phyloP scores from a whole-genome alignment of 1,140 invertebrate species.

The Sitophilus oryzae region DNA sequence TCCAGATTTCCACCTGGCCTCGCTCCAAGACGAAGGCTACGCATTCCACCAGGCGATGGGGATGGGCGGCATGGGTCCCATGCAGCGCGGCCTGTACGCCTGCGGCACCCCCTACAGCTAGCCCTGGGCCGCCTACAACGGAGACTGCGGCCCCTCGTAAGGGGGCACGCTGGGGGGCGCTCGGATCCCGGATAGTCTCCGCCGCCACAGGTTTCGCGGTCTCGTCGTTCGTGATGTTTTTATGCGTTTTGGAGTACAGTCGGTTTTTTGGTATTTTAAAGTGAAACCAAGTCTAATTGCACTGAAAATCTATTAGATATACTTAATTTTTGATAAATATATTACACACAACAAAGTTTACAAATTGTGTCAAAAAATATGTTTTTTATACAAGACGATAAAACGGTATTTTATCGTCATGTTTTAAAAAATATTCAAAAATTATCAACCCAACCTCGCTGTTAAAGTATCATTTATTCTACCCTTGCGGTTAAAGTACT shows the following conservation, averaged over 20 bases:
- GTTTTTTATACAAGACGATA: too few relatives aligned
- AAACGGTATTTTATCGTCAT: too few relatives aligned
- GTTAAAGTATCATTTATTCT: too few relatives aligned
- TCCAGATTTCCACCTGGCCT: slow-evolving; percentile 48
- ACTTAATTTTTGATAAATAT: too few relatives aligned
- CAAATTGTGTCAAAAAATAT: too few relatives aligned
- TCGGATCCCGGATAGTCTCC: slow-evolving; percentile 43
- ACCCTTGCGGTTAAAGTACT: too few relatives aligned
- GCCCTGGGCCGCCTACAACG: slow-evolving; percentile 46
- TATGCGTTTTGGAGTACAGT: neutral
- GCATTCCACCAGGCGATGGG: slow-evolving; percentile 48
- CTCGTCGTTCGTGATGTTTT: slow-evolving; percentile 8
- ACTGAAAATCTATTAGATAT: too few relatives aligned
- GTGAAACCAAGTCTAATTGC: too few relatives aligned
- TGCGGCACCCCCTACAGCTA: slow-evolving; percentile 48
- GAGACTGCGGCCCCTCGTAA: slow-evolving; percentile 45
- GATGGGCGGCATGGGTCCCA: slow-evolving; percentile 46
- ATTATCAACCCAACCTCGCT: too few relatives aligned
- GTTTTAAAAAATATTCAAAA: too few relatives aligned
- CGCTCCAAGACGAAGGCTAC: slow-evolving; percentile 47
- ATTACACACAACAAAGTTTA: too few relatives aligned
- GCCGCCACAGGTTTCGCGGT: slow-evolving; percentile 38
- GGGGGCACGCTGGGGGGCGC: slow-evolving; percentile 28
- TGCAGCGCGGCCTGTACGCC: slow-evolving; percentile 47
- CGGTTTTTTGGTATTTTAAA: neutral